These are phyloP conservation scores for Coenonympha arcania DNA, from an alignment of 2,888 invertebrate species.

Conservation along the genomic window DNA sequence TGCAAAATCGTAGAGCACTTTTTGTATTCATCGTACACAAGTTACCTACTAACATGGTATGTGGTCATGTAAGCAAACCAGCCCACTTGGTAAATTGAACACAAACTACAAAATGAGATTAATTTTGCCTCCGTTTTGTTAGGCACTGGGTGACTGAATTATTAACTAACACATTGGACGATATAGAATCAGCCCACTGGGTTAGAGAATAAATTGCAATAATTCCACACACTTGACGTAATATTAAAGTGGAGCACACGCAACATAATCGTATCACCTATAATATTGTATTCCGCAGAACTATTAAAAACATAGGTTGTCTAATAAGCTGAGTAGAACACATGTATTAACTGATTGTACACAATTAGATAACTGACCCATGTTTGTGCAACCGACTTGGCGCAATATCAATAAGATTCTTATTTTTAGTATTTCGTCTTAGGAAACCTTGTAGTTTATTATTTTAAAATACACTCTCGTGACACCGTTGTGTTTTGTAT, in stretches of 20 bases:
- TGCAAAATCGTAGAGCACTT: too few species aligned
- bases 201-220: too few species aligned
- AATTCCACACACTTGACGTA: background rate
- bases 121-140: too few species aligned
- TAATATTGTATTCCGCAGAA: background rate
- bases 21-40: too few species aligned
- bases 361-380: slow-evolving; percentile 29
- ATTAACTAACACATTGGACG: too few species aligned
- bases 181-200: too few species aligned
- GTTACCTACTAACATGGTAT: too few species aligned
- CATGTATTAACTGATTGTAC: slow-evolving; percentile 11
- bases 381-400: slow-evolving; percentile 41
- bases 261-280: background rate
- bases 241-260: background rate
- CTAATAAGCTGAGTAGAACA: background rate
- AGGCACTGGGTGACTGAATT: too few species aligned
- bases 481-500: background rate
- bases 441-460: slow-evolving; percentile 26
- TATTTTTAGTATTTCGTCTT: slow-evolving; percentile 34
- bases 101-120: too few species aligned
- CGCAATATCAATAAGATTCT: slow-evolving; percentile 41
- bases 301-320: slow-evolving; percentile 1
- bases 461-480: slow-evolving; percentile 18
- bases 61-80: too few species aligned
- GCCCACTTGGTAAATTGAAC: too few species aligned